Evolutionary conservation across 2,113 vertebrate genomes (phyloP).

Genomic region (Gadus macrocephalus): DNA sequence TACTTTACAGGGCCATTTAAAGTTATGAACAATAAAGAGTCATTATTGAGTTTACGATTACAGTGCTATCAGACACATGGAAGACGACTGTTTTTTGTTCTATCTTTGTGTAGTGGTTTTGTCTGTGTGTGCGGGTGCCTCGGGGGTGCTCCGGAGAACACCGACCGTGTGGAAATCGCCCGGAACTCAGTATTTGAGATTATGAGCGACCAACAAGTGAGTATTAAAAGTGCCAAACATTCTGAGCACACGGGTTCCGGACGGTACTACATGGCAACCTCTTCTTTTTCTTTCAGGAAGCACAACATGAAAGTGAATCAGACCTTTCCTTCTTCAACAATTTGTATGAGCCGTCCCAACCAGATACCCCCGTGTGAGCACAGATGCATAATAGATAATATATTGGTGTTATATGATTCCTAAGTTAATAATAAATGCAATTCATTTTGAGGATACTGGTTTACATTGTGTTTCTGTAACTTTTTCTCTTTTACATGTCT

Average conservation of each 20-base stretch:
- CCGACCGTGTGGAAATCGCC: conserved; percentile 11
- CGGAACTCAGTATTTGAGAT: conserved; percentile 29
- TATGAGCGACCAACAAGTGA: conserved; percentile 40
- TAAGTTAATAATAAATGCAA: no score
- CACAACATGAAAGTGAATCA: conserved; percentile 15
- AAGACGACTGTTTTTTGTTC: background rate
- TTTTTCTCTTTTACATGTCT: no score
- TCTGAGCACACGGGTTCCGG: background rate
- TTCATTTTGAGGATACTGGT: no score
- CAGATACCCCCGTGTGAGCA: background rate
- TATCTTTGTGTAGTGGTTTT: conserved; percentile 4
- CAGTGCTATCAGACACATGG: background rate
- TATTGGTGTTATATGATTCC: no score
- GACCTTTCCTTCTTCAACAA: conserved; percentile 44
- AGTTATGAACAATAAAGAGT: no score
- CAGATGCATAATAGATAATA: background rate
- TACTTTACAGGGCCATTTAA: no score
- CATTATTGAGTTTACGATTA: no score
- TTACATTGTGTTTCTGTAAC: no score
- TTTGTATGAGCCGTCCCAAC: background rate
- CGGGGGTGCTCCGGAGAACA: conserved; percentile 5
- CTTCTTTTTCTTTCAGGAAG: conserved; percentile 40
- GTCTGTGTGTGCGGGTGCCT: background rate
- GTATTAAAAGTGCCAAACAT: conserved; percentile 6
- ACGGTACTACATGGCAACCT: background rate